Evolutionary conservation across 2,113 vertebrate species (phyloP).

Genomic region (Urocolius indicus): DNA sequence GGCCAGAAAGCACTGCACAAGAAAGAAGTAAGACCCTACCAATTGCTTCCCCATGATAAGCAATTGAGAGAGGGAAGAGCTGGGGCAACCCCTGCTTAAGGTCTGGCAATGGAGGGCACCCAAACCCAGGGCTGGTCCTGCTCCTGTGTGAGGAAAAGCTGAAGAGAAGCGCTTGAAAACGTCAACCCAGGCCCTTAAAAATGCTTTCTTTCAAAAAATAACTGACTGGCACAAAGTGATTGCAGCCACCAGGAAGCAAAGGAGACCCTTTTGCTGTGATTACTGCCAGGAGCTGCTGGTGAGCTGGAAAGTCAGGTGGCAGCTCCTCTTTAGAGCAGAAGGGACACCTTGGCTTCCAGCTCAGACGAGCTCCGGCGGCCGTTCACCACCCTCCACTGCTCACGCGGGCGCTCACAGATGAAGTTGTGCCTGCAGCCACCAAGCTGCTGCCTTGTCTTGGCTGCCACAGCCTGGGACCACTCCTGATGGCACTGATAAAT

Average conservation of each 20-base stretch:
- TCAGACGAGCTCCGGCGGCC: neutral
- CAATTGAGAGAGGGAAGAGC: neutral
- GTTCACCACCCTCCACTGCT: neutral
- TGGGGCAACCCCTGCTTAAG: neutral
- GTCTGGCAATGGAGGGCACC: neutral
- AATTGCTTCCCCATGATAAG: neutral
- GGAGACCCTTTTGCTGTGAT: neutral
- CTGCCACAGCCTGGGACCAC: neutral
- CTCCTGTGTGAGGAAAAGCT: rapidly evolving
- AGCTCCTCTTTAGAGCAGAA: neutral
- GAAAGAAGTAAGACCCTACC: neutral
- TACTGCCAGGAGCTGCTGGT: neutral
- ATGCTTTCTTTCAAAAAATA: rapidly evolving
- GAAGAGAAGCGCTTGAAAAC: neutral
- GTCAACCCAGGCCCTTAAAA: neutral
- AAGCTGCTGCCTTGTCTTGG: neutral
- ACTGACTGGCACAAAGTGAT: rapidly evolving
- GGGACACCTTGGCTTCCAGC: neutral
- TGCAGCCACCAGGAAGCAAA: neutral
- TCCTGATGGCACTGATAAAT: neutral
- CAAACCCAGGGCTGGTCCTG: rapidly evolving
- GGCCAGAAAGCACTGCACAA: neutral
- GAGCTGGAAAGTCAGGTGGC: neutral
- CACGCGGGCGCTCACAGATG: rapidly evolving
- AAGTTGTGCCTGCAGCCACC: neutral